phyloP scores from a whole-genome alignment of 2,113 vertebrate genomes.

The Coturnix japonica region DNA sequence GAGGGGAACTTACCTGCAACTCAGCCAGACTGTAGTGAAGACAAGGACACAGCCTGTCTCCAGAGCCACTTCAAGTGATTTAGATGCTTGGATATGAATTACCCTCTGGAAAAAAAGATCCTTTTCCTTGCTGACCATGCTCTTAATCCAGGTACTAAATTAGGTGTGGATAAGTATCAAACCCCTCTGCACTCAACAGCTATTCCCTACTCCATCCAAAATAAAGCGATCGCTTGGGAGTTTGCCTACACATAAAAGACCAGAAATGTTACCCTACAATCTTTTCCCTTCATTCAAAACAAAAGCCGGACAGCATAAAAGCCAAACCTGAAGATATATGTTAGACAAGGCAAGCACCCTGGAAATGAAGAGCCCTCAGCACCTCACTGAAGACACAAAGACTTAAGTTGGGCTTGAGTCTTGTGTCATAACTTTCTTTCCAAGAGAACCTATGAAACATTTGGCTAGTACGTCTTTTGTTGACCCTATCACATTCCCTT shows the following conservation, averaged over 20 bases:
- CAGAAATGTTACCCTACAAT: background rate
- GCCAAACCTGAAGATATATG: background rate
- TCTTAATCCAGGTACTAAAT: background rate
- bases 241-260: background rate
- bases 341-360: background rate
- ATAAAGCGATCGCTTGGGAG: background rate
- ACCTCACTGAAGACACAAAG: background rate
- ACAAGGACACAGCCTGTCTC: background rate
- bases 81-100: background rate
- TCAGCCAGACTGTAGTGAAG: rapidly evolving
- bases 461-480: background rate
- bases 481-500: background rate
- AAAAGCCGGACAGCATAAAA: background rate
- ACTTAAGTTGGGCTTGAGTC: background rate
- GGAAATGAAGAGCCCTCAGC: background rate
- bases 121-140: rapidly evolving
- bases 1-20: background rate
- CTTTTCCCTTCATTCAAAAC: background rate
- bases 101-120: background rate
- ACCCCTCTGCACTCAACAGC: background rate
- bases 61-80: background rate
- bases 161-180: background rate
- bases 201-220: background rate
- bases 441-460: background rate
- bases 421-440: background rate